Evolutionary conservation across 2,113 vertebrate species (phyloP), one percentile per base, ranked within the genome.

Genomic region (Carollia perspicillata): DNA sequence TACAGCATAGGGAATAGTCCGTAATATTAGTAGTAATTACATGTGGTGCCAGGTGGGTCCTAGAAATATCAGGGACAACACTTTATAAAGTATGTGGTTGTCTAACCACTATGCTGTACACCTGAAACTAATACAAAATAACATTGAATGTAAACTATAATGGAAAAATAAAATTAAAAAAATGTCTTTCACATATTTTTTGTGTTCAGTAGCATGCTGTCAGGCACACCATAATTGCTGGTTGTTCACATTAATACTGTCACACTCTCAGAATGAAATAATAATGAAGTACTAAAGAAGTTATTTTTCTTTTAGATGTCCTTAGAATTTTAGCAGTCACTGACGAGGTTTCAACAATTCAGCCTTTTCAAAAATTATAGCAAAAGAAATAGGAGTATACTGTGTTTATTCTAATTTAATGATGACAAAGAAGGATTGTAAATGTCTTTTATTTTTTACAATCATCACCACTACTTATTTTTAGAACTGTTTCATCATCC

Each of bases 371-470:
- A 69, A 84, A 84, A 75, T 42, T 53, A 80, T 11, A 85, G 22
- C 5, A 8, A 77, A 5, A 71, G 14, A 79, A 81, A 65, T 77
- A 33, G n/a, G 16, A 66, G 4, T 84, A 3, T 30, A 69, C 8
- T 69, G 89, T 42, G 75, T 92, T 92, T 91, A 26, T 94, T 84
- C 35, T n/a, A 55, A 69, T 51, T 71, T 79, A 65, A 35, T 75
- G 60, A n/a, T 89, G 47, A 44, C 72, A 55, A 37, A 71, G 12
- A 68, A 35, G 8, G 10, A 55, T 65, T 90, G 0, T 87, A 68
- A 79, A 74, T 81, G 5, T 60, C 28, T 30, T 63, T 63, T 63
- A 28, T 63, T 30, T 63, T 63, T 63, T 63, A 63, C 11, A 63
- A 63, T 11, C 28, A 63, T 30, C 28, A 63, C 60, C 60, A 63